Percentiles rank a stretch among this genome's conserved stretches.
phyloP scores from a whole-genome alignment of 1,140 invertebrate genomes.

The Coptotermes formosanus region DNA sequence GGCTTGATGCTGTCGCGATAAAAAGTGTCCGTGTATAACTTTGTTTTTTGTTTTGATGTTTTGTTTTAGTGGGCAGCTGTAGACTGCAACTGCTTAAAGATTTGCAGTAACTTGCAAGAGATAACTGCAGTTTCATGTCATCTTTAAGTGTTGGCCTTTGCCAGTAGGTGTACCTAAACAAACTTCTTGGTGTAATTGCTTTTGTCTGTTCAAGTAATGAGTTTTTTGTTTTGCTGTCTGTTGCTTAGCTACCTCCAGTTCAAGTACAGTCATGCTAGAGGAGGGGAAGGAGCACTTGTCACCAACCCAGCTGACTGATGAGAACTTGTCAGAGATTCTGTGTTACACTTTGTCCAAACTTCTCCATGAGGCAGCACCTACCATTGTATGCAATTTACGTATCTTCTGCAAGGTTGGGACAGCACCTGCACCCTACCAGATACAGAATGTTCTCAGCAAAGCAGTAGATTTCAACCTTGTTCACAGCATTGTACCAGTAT shows the following conservation, averaged over 20 bases:
- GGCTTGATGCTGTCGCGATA: no score
- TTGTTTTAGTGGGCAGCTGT: no score
- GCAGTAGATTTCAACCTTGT: slow-evolving; percentile 58
- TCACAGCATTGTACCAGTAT: slow-evolving; percentile 73
- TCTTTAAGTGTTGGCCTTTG: no score
- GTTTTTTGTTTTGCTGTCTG: not conserved
- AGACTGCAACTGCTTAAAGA: no score
- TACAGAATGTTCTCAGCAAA: slow-evolving; percentile 54
- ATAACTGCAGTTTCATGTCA: no score
- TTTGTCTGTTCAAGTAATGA: not conserved
- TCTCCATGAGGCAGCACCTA: slow-evolving; percentile 57
- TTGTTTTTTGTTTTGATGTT: no score
- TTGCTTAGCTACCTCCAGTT: slow-evolving; percentile 59
- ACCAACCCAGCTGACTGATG: slow-evolving; percentile 54
- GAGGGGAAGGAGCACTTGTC: slow-evolving; percentile 54
- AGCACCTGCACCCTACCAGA: slow-evolving; percentile 53
- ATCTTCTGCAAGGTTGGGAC: slow-evolving; percentile 71
- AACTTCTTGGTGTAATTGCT: no score
- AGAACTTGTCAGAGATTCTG: slow-evolving; percentile 64
- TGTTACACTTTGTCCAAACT: slow-evolving; percentile 72
- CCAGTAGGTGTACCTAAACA: no score
- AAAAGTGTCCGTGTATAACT: no score
- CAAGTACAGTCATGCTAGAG: slow-evolving; percentile 60
- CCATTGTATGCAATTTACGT: slow-evolving; percentile 63
- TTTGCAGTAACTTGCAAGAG: no score